Percentiles rank a stretch among this genome's conserved stretches.
These are phyloP conservation scores for Herminia tarsipennalis DNA, from an alignment of 2,888 invertebrate genomes.

Conservation along the genomic window DNA sequence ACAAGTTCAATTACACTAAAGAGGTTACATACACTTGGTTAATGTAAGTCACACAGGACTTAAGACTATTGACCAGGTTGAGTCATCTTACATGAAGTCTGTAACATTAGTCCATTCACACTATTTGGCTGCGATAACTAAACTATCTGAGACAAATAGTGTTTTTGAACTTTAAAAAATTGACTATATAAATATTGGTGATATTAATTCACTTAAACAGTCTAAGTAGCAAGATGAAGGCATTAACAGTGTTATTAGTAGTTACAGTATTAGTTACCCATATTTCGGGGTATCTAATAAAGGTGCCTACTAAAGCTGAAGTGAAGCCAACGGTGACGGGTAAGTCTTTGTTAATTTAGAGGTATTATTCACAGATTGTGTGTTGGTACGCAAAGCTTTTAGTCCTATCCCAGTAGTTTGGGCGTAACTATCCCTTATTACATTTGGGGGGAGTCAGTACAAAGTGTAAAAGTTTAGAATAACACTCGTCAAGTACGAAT, in stretches of 20 bases:
- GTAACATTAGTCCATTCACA: conserved; percentile 58
- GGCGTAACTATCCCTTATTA: no score
- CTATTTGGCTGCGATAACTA: no score
- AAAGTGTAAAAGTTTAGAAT: no score
- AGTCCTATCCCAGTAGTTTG: no score
- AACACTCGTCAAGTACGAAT: no score
- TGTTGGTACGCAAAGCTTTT: no score
- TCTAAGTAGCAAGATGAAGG: conserved; percentile 62
- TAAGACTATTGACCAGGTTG: conserved; percentile 28
- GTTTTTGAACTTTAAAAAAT: conserved; percentile 56
- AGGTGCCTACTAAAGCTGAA: conserved; percentile 56
- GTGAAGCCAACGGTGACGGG: conserved; percentile 23
- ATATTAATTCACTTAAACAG: conserved; percentile 34
- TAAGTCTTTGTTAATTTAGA: conserved; percentile 19
- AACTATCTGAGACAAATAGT: conserved; percentile 50
- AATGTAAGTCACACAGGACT: conserved; percentile 14
- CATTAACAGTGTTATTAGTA: conserved; percentile 54
- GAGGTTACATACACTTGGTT: background rate
- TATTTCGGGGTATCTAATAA: conserved; percentile 65
- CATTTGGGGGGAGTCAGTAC: no score
- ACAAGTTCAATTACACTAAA: no score
- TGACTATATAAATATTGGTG: conserved; percentile 49
- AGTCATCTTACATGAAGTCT: conserved; percentile 25
- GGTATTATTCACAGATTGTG: no score
- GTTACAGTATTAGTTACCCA: conserved; percentile 36